phyloP scores from a whole-genome alignment of 30 jellyfish, hydroid and myxozoan species.

The Aurelia aurita complex sp. Pacific region DNA sequence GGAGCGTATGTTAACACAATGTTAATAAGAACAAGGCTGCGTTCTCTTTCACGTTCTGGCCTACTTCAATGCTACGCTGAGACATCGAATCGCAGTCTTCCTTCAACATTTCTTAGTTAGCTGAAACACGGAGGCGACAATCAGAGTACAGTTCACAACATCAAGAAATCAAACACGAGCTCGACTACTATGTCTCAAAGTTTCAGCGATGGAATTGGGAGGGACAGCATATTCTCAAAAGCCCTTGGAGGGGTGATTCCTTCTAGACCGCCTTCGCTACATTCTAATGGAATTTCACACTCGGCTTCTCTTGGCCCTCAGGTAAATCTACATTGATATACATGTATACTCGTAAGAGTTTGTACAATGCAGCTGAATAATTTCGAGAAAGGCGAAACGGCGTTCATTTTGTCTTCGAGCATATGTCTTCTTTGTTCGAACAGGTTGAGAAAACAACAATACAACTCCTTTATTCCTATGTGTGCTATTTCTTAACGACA shows the following conservation, averaged over 20 bases:
- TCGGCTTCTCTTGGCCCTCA: slow-evolving; percentile 82
- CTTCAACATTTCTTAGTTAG: slow-evolving; percentile 1
- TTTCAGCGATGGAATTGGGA: slow-evolving; percentile 81
- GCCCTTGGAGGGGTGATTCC: slow-evolving; percentile 80
- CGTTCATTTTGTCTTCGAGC: slow-evolving; percentile 69
- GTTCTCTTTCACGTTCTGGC: slow-evolving; percentile 75
- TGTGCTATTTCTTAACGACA: slow-evolving; percentile 48
- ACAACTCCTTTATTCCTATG: slow-evolving; percentile 50
- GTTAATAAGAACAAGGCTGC: slow-evolving; percentile 73
- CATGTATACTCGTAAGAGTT: slow-evolving; percentile 3
- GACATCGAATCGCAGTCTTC: slow-evolving; percentile 4
- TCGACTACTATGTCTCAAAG: slow-evolving; percentile 65
- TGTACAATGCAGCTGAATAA: slow-evolving; percentile 63
- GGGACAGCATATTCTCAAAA: slow-evolving; percentile 78
- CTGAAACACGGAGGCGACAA: not conserved
- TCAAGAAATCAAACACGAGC: slow-evolving; percentile 1
- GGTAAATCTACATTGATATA: slow-evolving; percentile 32
- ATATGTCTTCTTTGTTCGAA: slow-evolving; percentile 66
- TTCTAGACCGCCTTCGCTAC: slow-evolving; percentile 80
- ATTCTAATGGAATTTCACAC: slow-evolving; percentile 83
- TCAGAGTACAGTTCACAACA: not conserved
- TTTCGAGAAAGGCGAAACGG: slow-evolving; percentile 41
- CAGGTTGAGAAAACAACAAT: slow-evolving; percentile 73
- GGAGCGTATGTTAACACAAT: slow-evolving; percentile 85
- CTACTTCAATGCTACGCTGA: slow-evolving; percentile 65